Conservation (phyloP, 2,797 vertebrate species). For the Gorsachius magnificus region DNA sequence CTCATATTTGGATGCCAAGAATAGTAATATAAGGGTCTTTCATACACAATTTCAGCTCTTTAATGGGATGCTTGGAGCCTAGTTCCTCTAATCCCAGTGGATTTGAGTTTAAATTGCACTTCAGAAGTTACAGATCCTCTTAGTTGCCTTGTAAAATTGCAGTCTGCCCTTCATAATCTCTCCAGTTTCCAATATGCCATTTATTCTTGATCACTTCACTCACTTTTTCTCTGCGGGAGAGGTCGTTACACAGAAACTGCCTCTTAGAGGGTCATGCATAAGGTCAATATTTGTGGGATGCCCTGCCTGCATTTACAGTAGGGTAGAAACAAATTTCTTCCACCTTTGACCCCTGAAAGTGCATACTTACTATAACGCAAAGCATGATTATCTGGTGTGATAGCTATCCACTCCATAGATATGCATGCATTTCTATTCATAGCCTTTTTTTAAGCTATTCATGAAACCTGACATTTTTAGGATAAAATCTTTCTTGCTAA, state of each 20-base stretch:
- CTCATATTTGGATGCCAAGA: slow-evolving; percentile 20
- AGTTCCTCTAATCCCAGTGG: slow-evolving; percentile 21
- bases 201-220: background rate
- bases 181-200: background rate
- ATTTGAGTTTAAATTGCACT: slow-evolving; percentile 52
- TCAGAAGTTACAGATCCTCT: slow-evolving; percentile 37
- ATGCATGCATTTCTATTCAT: background rate
- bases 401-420: background rate
- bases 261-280: background rate
- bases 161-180: slow-evolving; percentile 1
- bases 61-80: slow-evolving; percentile 27
- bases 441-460: background rate
- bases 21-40: slow-evolving; percentile 17
- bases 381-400: background rate
- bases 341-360: background rate
- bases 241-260: background rate
- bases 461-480: background rate
- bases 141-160: slow-evolving; percentile 33
- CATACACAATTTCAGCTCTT: slow-evolving; percentile 4
- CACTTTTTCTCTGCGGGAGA: background rate
- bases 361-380: background rate
- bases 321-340: background rate
- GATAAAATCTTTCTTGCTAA: background rate
- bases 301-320: background rate
- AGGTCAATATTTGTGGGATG: background rate